Conservation (phyloP, 2,888 invertebrate genomes). For the Pachydiplax longipennis region DNA sequence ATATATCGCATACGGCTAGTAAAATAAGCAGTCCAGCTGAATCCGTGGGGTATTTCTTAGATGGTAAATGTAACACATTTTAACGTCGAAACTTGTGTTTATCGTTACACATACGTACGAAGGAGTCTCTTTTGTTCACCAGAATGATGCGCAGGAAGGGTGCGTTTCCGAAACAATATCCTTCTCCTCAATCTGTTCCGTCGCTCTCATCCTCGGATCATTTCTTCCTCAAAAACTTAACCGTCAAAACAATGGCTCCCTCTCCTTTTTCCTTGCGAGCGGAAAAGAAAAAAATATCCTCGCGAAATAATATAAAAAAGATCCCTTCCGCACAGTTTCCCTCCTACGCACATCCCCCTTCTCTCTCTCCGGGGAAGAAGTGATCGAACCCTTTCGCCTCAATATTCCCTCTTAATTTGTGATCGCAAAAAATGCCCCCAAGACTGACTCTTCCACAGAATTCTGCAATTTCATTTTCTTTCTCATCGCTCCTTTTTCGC, state of each 20-base stretch:
- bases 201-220: neutral
- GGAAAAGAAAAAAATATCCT: neutral
- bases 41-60: no score
- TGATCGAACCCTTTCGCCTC: neutral
- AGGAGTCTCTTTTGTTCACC: neutral
- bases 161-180: neutral
- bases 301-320: neutral
- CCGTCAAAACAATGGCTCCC: slow-evolving; percentile 17
- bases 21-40: no score
- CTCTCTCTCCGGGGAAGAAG: neutral
- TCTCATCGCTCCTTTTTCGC: neutral
- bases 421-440: no score
- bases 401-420: neutral
- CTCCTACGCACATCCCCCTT: neutral
- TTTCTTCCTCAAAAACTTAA: slow-evolving; percentile 3
- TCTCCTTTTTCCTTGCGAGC: neutral
- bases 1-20: no score
- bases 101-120: neutral
- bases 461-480: neutral
- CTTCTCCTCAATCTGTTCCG: neutral
- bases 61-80: no score
- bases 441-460: neutral
- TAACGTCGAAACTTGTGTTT: no score
- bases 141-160: neutral
- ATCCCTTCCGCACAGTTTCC: neutral